phyloP scores from a whole-genome alignment of 2,888 invertebrate genomes.

The Ecliptopera silaceata region DNA sequence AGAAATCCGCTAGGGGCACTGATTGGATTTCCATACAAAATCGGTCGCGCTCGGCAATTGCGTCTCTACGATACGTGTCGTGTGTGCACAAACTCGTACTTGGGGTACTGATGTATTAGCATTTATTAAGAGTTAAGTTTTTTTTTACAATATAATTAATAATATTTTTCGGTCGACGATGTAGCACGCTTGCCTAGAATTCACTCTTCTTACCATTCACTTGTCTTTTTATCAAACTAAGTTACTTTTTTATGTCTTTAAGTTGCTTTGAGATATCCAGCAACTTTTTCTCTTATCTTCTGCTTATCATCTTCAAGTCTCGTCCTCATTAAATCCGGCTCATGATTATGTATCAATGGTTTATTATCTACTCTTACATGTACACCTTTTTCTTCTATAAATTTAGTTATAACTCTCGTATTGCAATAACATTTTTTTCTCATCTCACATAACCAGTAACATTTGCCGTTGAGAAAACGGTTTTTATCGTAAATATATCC shows the following conservation, averaged over 20 bases:
- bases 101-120: too few relatives aligned
- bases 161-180: too few relatives aligned
- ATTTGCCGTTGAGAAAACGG: not conserved
- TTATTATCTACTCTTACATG: not conserved
- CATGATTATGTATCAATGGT: not conserved
- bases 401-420: not conserved
- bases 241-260: not conserved
- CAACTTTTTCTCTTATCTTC: not conserved
- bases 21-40: too few relatives aligned
- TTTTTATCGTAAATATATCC: conserved; percentile 2
- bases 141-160: too few relatives aligned
- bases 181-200: too few relatives aligned
- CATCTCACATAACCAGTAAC: conserved; percentile 6
- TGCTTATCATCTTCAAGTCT: not conserved
- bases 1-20: too few relatives aligned
- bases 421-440: not conserved
- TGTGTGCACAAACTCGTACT: too few relatives aligned
- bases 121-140: too few relatives aligned
- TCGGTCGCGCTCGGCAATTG: too few relatives aligned
- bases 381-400: conserved; percentile 1
- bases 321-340: not conserved
- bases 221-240: not conserved
- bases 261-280: too few relatives aligned
- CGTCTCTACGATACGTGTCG: too few relatives aligned
- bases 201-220: too few relatives aligned